phyloP scores from a whole-genome alignment of 1,140 invertebrate species.

The Drosophila ficusphila region DNA sequence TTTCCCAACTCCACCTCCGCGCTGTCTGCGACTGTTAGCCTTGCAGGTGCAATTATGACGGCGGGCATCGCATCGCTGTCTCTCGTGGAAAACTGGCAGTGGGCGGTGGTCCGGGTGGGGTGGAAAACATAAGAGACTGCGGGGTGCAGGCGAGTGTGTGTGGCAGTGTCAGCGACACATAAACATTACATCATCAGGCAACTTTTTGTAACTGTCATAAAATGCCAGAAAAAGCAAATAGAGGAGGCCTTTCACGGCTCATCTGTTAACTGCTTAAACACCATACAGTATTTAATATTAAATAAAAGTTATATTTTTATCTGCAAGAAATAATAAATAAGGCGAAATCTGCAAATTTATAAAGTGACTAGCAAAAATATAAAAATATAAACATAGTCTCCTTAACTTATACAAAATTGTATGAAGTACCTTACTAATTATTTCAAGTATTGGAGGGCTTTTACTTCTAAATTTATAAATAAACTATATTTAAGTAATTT shows the following conservation, averaged over 20 bases:
- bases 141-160: background rate
- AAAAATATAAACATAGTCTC: too few species aligned
- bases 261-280: slow-evolving; percentile 5
- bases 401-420: too few species aligned
- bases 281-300: too few species aligned
- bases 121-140: slow-evolving; percentile 2
- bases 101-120: background rate
- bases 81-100: slow-evolving; percentile 7
- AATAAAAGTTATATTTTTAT: too few species aligned
- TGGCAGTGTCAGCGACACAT: slow-evolving; percentile 75
- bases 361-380: too few species aligned
- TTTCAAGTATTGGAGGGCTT: too few species aligned
- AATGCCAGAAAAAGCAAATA: slow-evolving; percentile 52
- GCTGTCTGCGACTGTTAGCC: slow-evolving; percentile 71
- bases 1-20: background rate
- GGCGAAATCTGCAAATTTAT: too few species aligned
- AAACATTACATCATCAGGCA: slow-evolving; percentile 81
- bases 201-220: slow-evolving; percentile 80
- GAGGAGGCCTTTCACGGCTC: background rate
- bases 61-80: slow-evolving; percentile 38
- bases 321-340: too few species aligned
- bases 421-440: too few species aligned
- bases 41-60: slow-evolving; percentile 79
- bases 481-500: too few species aligned
- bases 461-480: too few species aligned